Evolutionary conservation across 1,140 invertebrate species (phyloP), one percentile per base, ranked within the genome.

Genomic region (Zaprionus davidi): DNA sequence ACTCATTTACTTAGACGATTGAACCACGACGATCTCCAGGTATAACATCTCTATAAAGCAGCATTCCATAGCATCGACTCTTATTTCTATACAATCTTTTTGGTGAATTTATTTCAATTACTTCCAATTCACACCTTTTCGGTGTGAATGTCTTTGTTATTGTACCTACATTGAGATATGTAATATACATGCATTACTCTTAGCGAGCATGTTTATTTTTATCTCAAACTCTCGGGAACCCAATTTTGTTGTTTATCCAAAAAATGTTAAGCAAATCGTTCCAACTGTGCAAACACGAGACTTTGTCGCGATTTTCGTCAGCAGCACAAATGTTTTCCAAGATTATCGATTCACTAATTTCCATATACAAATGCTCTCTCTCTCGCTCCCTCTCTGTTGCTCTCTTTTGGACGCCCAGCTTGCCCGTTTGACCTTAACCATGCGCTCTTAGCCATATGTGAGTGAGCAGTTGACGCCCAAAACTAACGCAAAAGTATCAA

Each of bases 281-380:
- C 34, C 49, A 57, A 46, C 69, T 71, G 69, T 46, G 26, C 36
- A 71, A 71, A 71, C 62, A 20, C 24, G 13, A 5, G 41, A 80
- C 71, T 83, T n/a, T 41, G 38, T n/a, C n/a, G n/a, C n/a, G n/a
- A 46, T 46, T n/a, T 17, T 46, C n/a, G 41, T n/a, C 41, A 46
- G n/a, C n/a, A 9, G 41, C 41, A 9, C 46, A 76, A 81, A 83
- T 84, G 64, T 81, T 84, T 84, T 75, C 53, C 59, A 53, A 68
- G 28, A 44, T 26, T 57, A 56, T 56, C 38, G 36, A 38, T 26
- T 63, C 56, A 55, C 31, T 31, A 71, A 79, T 76, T 79, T 83
- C 44, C 68, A 76, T 79, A 66, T 24, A 62, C 71, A 36, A 34
- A 81, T 55, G 49, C 62, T 34, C 64, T 72, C 51, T 41, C 71